Evolutionary conservation across 2,888 invertebrate species (phyloP).

Genomic region (Abscondita cerata): DNA sequence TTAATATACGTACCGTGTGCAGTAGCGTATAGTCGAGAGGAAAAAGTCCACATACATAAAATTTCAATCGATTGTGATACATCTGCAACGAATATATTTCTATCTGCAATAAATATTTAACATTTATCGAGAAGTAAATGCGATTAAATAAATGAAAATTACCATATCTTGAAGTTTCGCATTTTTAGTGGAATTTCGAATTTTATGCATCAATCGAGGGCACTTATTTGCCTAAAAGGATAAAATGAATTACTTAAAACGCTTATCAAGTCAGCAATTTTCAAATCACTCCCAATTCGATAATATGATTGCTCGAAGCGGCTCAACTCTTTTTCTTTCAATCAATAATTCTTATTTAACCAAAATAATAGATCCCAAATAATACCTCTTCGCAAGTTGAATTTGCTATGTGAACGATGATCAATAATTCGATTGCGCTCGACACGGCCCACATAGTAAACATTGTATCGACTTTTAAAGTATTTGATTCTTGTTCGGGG

Average conservation of each 20-base stretch:
- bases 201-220: slow-evolving; percentile 49
- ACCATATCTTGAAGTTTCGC: slow-evolving; percentile 47
- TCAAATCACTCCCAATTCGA: slow-evolving; percentile 23
- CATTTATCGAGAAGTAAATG: slow-evolving; percentile 20
- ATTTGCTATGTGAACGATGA: slow-evolving; percentile 47
- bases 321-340: slow-evolving; percentile 10
- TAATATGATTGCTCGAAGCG: slow-evolving; percentile 23
- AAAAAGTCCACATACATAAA: slow-evolving; percentile 49
- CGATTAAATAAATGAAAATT: slow-evolving; percentile 26
- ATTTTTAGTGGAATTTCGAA: slow-evolving; percentile 46
- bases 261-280: slow-evolving; percentile 34
- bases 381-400: slow-evolving; percentile 48
- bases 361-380: slow-evolving; percentile 1
- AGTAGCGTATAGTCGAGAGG: slow-evolving; percentile 50
- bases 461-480: slow-evolving; percentile 36
- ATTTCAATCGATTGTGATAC: slow-evolving; percentile 49
- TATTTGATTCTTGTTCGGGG: slow-evolving; percentile 21
- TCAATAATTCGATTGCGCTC: slow-evolving; percentile 45
- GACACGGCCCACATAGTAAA: slow-evolving; percentile 48
- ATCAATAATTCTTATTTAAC: slow-evolving; percentile 13
- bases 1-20: slow-evolving; percentile 43
- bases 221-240: slow-evolving; percentile 48
- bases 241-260: slow-evolving; percentile 31
- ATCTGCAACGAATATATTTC: slow-evolving; percentile 51
- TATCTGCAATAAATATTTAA: slow-evolving; percentile 45